A percentile compares a stretch with the other conserved stretches of the same genome.
Evolutionary conservation across 2,888 invertebrate species (phyloP).

Genomic region (Sisyra nigra): DNA sequence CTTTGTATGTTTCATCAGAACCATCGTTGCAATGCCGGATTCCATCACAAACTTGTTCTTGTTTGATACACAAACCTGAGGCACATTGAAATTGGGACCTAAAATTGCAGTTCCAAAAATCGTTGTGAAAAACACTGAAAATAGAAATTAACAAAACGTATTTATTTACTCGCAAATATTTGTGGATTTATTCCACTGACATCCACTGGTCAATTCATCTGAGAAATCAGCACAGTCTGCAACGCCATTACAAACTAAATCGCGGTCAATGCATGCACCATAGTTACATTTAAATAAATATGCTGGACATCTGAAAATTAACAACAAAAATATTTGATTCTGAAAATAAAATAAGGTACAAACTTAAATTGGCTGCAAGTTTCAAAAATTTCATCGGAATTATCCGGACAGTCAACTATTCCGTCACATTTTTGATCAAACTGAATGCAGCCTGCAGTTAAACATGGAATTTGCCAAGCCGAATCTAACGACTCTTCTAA

Average conservation of each 20-base stretch:
- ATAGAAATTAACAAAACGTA: too few species aligned
- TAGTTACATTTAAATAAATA: constrained; percentile 1
- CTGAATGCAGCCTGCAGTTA: background rate
- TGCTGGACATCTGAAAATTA: background rate
- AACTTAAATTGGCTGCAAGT: background rate
- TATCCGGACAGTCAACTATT: background rate
- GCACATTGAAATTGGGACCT: constrained; percentile 24
- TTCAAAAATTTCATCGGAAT: constrained; percentile 1
- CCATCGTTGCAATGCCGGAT: constrained; percentile 34
- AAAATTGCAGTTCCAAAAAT: too few species aligned
- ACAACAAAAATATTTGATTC: background rate
- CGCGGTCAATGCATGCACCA: background rate
- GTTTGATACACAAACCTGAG: constrained; percentile 30
- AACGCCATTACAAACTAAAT: background rate
- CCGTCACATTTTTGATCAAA: constrained; percentile 1
- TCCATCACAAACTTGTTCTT: constrained; percentile 34
- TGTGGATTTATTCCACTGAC: background rate
- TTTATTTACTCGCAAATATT: background rate
- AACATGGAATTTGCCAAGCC: background rate
- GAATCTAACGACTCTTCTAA: too few species aligned
- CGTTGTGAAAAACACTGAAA: too few species aligned
- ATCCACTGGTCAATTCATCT: background rate
- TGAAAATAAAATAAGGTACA: background rate
- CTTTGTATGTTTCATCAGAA: constrained; percentile 26
- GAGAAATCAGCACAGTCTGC: background rate